Percentiles rank a stretch among this genome's conserved stretches.
These are phyloP conservation scores for Manacus vitellinus DNA, from an alignment of 2,113 vertebrate species.

Conservation along the genomic window DNA sequence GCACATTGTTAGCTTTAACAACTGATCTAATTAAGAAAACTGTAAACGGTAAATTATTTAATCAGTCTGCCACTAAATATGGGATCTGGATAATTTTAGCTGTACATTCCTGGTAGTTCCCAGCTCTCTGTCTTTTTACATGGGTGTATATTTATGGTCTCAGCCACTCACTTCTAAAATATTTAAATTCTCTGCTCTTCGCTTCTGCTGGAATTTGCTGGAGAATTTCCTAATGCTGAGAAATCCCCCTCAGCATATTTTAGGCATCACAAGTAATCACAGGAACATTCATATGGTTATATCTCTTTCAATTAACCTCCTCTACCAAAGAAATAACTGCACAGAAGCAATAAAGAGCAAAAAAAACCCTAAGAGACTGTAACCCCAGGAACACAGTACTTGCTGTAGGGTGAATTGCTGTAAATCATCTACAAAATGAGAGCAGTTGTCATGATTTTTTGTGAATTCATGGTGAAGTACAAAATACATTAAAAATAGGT, in stretches of 20 bases:
- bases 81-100: not conserved
- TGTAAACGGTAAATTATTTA: not conserved
- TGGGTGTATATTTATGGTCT: not conserved
- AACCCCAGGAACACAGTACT: not conserved
- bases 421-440: not conserved
- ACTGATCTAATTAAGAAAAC: not conserved
- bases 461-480: not conserved
- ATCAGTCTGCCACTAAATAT: not conserved
- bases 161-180: not conserved
- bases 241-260: not conserved
- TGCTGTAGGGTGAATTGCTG: not conserved
- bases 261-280: not conserved
- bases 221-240: not conserved
- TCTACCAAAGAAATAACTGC: not conserved
- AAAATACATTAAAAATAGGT: not conserved
- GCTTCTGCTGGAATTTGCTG: not conserved
- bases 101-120: not conserved
- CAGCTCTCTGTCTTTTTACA: not conserved
- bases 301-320: not conserved
- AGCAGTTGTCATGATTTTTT: not conserved
- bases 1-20: not conserved
- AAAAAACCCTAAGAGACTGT: not conserved
- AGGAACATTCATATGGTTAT: not conserved
- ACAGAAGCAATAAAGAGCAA: not conserved
- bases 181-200: not conserved